Evolutionary conservation across 2,797 vertebrate species (phyloP).

Genomic region (Coregonus sp.): DNA sequence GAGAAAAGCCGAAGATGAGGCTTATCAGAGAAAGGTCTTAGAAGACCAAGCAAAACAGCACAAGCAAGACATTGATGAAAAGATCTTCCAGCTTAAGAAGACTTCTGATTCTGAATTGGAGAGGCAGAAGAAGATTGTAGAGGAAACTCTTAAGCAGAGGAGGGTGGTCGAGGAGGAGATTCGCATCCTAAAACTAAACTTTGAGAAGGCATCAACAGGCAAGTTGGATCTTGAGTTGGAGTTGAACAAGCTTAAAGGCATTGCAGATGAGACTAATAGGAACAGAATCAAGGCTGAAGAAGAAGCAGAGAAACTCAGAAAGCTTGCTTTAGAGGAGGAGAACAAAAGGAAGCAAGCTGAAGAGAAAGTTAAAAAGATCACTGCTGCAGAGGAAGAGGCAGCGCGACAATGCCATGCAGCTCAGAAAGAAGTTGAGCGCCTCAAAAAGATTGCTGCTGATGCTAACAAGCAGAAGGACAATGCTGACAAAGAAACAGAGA

Average conservation of each 20-base stretch:
- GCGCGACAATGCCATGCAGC: constrained; percentile 85
- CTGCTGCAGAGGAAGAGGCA: constrained; percentile 88
- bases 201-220: constrained; percentile 86
- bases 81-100: constrained; percentile 85
- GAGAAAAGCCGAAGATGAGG: constrained; percentile 91
- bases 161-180: constrained; percentile 94
- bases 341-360: constrained; percentile 88
- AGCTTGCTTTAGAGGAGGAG: constrained; percentile 85
- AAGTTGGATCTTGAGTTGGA: constrained; percentile 88
- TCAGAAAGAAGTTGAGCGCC: constrained; percentile 87
- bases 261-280: constrained; percentile 84
- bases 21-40: constrained; percentile 89
- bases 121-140: constrained; percentile 86
- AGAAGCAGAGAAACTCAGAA: constrained; percentile 86
- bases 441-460: constrained; percentile 86
- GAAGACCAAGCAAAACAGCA: constrained; percentile 93
- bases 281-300: constrained; percentile 87
- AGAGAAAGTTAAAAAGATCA: constrained; percentile 87
- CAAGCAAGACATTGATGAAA: constrained; percentile 91
- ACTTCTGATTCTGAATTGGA: constrained; percentile 84
- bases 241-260: constrained; percentile 83
- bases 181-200: constrained; percentile 84
- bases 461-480: constrained; percentile 84
- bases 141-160: constrained; percentile 90
- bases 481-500: constrained; percentile 85